Base-by-base conservation (phyloP, 1,140 invertebrate genomes). In the Nylanderia fulva region DNA sequence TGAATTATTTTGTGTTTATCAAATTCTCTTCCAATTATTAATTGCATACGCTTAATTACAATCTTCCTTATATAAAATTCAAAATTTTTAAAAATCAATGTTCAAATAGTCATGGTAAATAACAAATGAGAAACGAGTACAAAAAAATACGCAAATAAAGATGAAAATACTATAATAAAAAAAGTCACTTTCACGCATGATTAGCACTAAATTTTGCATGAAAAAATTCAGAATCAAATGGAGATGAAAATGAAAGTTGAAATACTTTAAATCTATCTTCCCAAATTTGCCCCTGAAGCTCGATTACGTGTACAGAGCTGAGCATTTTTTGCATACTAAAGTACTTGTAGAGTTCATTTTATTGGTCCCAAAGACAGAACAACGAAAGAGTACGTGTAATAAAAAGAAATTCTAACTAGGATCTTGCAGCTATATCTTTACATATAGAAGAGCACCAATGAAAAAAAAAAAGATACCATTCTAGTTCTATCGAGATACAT, bases 401-500 rank as follows among this genome's bases (percentile, higher is more conserved):
- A 21, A 80, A 42, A 36, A 68, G n/a, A 39, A 64, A 33, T 80
- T 48, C 54, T 60, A 58, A 56, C 61, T 60, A 85, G 15, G 45
- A 64, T 84, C 72, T 76, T 76, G 56, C 80, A 74, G 21, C 72
- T 74, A 76, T 63, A 58, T 84, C n/a, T 33, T 61, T 84, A 39
- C 80, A 76, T 36, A 74, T 36, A 74, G 36, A 72, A 33, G 71
- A 76, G 48, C 52, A 82, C 61, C 76, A 83, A 74, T 29, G 29
- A 83, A 63, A 84, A 54, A 64, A 68, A 68, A 66, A 58, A 74
- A 29, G n/a, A 82, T 82, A 72, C 39, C 36, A 82, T 58, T 72
- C 77, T 71, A 82, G 2, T 82, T 82, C 77, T 82, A 82, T 82
- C 77, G 77, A 82, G 52, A 72, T 82, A 82, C 66, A 72, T 82